Base-by-base conservation (phyloP, 2,113 vertebrate genomes). In the Upupa epops region DNA sequence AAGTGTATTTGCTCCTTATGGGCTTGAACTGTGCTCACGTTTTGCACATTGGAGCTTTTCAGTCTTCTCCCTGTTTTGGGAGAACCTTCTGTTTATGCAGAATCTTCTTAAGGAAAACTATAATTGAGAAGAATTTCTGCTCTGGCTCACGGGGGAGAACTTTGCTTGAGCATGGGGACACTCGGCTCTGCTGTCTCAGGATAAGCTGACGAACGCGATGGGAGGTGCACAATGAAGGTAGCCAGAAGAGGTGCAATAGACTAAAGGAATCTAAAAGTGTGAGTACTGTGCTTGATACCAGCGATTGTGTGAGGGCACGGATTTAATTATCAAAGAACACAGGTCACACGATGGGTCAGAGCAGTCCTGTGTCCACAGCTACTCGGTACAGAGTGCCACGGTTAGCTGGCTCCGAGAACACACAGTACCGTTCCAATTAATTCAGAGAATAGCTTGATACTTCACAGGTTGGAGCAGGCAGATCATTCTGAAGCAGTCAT, bases 401-500 rank as follows among this genome's bases (percentile, higher is more conserved):
- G 83, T 83, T 81, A 86, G 63, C 73, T 82, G 52, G 52, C 73
- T 88, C 56, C 3, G 31, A 78, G 93, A 94, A 96, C 91, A 92
- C 51, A n/a, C 46, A 83, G 96, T 96, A 78, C 85, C 91, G 73
- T 91, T 96, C 91, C 92, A 94, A 91, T 92, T 95, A 96, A 95
- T 96, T 96, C 83, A 76, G 49, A 85, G 54, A 88, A 82, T 89
- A 93, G 86, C 79, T 95, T 94, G 89, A 59, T 92, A 86, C 86
- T 92, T 95, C 89, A 85, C 93, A 92, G 82, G 86, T 94, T 94
- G 87, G 54, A 95, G 76, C 79, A 96, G 91, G 71, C 86, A 77
- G 73, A 92, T 96, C 91, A 95, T 97, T 96, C 92, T 96, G 96
- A 97, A 95, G 85, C 76, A 90, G 86, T 96, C 93, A 98, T 98